Percentiles rank a stretch among this genome's conserved stretches.
These are phyloP conservation scores for Leptopilina myrica DNA, from an alignment of 2,888 invertebrate genomes.

Conservation along the genomic window DNA sequence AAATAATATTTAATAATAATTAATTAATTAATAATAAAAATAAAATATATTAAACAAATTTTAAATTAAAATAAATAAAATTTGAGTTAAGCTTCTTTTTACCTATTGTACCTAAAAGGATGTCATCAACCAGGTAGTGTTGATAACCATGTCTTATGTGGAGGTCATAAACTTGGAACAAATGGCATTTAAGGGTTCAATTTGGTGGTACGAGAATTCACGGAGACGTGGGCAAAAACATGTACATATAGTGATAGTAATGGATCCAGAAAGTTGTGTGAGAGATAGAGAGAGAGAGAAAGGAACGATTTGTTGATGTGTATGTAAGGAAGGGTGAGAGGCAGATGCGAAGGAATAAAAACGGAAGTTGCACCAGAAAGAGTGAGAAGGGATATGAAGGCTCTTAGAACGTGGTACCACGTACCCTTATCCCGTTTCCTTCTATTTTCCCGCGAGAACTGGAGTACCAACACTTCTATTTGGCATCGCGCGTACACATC, in stretches of 20 bases:
- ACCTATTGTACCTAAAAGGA: slow-evolving; percentile 54
- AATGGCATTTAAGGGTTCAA: slow-evolving; percentile 63
- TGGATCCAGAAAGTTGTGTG: not conserved
- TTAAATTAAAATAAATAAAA: too few species aligned
- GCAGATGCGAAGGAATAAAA: slow-evolving; percentile 46
- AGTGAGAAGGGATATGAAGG: not conserved
- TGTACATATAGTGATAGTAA: too few species aligned
- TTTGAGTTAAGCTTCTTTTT: not conserved
- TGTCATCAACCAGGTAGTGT: slow-evolving; percentile 60
- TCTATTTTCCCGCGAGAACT: slow-evolving; percentile 45
- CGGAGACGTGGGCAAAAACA: not conserved
- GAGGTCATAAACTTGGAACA: slow-evolving; percentile 64
- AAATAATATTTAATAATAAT: too few species aligned
- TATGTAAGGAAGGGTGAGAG: not conserved
- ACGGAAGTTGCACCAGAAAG: slow-evolving; percentile 45
- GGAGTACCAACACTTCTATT: slow-evolving; percentile 47
- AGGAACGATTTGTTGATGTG: slow-evolving; percentile 1
- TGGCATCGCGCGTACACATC: slow-evolving; percentile 48
- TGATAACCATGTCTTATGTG: slow-evolving; percentile 61
- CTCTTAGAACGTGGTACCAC: slow-evolving; percentile 48
- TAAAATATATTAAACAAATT: too few species aligned
- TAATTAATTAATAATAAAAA: too few species aligned
- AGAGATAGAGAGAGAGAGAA: not conserved
- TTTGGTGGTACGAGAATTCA: not conserved
- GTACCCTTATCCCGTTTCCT: slow-evolving; percentile 44